Conservation (phyloP, 2,888 invertebrate species). For the Andrena haemorrhoa region DNA sequence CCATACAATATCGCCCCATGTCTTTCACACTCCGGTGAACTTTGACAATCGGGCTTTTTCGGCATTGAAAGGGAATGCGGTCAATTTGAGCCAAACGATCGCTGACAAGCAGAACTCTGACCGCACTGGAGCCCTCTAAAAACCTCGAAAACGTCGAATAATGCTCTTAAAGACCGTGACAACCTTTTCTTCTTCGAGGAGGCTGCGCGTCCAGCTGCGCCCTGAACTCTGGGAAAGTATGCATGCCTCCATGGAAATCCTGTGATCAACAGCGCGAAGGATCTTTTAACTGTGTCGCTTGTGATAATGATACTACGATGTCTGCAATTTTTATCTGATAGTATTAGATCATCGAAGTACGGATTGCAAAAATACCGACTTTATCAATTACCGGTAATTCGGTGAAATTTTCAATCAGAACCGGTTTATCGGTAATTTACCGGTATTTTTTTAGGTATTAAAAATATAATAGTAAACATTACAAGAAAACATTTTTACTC, state of each 20-base stretch:
- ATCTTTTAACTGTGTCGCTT: background rate
- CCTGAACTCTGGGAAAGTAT: conserved; percentile 35
- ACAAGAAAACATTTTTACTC: no score
- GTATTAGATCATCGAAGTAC: no score
- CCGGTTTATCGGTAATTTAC: no score
- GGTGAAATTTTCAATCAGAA: no score
- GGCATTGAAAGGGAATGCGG: conserved; percentile 56
- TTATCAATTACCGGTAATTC: no score
- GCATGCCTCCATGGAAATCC: conserved; percentile 6
- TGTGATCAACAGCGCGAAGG: background rate
- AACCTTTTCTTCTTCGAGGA: conserved; percentile 27
- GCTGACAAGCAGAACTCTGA: conserved; percentile 50
- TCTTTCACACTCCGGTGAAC: conserved; percentile 62
- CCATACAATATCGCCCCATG: conserved; percentile 60
- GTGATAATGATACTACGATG: no score
- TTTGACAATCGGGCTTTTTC: conserved; percentile 52
- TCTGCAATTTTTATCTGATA: no score
- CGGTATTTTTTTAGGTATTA: no score
- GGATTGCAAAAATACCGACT: no score
- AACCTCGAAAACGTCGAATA: conserved; percentile 62
- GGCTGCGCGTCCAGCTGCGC: conserved; percentile 49
- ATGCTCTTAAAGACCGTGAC: conserved; percentile 55
- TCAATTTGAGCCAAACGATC: conserved; percentile 64
- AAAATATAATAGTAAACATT: no score
- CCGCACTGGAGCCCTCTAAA: conserved; percentile 52